Base-by-base conservation (phyloP, 2,113 vertebrate species). In the Grammomys surdaster region DNA sequence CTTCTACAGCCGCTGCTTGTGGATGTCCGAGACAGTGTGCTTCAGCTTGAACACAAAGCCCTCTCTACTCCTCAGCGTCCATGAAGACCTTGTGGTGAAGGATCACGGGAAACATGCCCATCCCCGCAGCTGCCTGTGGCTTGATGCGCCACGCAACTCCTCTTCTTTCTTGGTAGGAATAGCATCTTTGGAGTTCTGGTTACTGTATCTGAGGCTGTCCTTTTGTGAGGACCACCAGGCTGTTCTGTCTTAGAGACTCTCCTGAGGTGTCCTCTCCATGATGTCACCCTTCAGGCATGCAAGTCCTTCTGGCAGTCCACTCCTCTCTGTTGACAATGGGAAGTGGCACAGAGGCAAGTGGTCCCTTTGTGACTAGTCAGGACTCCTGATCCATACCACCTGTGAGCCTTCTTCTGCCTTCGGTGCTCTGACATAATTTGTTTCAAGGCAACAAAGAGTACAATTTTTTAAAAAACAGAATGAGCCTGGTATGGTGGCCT, bases 101-200 rank as follows among this genome's bases (percentile, higher is more conserved):
- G 97, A 99, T 99, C 99, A 99, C 99, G 92, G 99, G 98, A 97
- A 99, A 99, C 95, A 99, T 99, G 86, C 99, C 99, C 97, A 97
- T 97, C 95, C 70, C 94, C 46, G 96, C 90, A 13, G 88, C 96
- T 96, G 90, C 88, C 28, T 95, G 80, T 97, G 54, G 65, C 97
- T 97, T 90, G 95, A 97, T 86, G 96, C 96, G 94, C 97, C 96
- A 81, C 76, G 95, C 94, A 95, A 94, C 97, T 76, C 97, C 97
- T 81, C 95, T 16, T 31, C n/a, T 63, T 93, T 24, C 33, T 40
- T 85, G 16, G 20, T 60, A 63, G 69, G 36, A 93, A 84, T 31
- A 36, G n/a, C 73, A 48, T 48, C 40, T 96, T 82, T 36, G 60
- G 84, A 73, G 67, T 75, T 54, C 36, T 73, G 82, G 48, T 63